phyloP scores from a whole-genome alignment of 1,140 invertebrate genomes.

The Drosophila eugracilis region DNA sequence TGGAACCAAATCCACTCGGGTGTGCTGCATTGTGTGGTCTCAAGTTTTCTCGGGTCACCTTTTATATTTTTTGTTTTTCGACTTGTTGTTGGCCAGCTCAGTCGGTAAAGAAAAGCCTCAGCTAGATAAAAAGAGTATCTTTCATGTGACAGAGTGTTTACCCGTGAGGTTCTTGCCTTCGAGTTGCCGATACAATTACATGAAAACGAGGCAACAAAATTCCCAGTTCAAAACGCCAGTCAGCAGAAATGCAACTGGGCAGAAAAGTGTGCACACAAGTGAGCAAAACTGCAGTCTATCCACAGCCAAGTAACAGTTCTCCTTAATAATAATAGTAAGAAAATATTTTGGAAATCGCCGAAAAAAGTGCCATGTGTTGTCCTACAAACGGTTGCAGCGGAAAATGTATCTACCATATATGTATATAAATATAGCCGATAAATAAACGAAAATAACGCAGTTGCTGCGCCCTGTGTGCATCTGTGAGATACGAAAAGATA shows the following conservation, averaged over 20 bases:
- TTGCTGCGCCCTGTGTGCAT: slow-evolving; percentile 67
- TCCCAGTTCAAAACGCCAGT: slow-evolving; percentile 36
- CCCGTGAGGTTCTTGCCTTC: slow-evolving; percentile 77
- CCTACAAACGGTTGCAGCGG: slow-evolving; percentile 8
- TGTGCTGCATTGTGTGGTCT: no score
- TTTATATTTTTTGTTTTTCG: slow-evolving; percentile 34
- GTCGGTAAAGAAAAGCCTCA: slow-evolving; percentile 11
- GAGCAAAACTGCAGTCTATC: slow-evolving; percentile 2
- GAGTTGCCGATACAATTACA: slow-evolving; percentile 72
- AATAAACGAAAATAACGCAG: slow-evolving; percentile 71
- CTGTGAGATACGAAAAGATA: slow-evolving; percentile 55
- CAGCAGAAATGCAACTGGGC: slow-evolving; percentile 63
- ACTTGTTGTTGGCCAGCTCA: not conserved
- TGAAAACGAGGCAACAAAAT: slow-evolving; percentile 38
- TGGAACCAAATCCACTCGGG: slow-evolving; percentile 32
- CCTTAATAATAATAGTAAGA: slow-evolving; percentile 29
- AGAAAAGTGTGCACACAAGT: slow-evolving; percentile 26
- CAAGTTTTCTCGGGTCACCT: slow-evolving; percentile 64
- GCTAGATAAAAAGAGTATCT: slow-evolving; percentile 74
- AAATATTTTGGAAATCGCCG: slow-evolving; percentile 44
- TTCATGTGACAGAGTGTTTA: slow-evolving; percentile 59
- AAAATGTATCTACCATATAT: slow-evolving; percentile 64
- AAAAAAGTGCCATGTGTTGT: slow-evolving; percentile 45
- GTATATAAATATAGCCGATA: slow-evolving; percentile 70
- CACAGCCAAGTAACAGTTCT: slow-evolving; percentile 38